These are phyloP conservation scores for Chlorocebus sabaeus DNA, from an alignment of 2,113 vertebrate species.

Conservation along the genomic window DNA sequence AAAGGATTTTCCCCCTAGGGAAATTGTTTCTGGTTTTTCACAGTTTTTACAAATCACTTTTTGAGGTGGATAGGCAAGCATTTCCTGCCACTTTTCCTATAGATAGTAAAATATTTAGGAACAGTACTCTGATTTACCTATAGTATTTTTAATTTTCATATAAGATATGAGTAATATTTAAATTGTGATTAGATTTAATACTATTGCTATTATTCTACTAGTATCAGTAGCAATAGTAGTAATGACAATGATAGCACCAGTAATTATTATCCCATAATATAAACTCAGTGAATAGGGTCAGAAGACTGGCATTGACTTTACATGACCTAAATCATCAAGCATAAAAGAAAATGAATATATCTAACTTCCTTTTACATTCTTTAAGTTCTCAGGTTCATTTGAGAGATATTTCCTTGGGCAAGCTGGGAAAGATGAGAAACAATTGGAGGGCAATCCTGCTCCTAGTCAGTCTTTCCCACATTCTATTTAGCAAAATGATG, in stretches of 20 bases:
- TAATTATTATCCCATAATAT: not conserved
- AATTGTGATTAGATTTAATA: not conserved
- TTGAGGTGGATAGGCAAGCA: not conserved
- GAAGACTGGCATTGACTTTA: not conserved
- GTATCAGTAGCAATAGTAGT: not conserved
- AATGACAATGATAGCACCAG: not conserved
- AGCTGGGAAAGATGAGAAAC: not conserved
- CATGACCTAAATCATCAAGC: not conserved
- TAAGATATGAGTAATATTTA: not conserved
- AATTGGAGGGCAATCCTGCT: not conserved
- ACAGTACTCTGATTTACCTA: not conserved
- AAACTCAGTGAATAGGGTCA: not conserved
- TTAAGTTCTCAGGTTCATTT: not conserved
- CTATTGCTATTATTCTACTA: not conserved
- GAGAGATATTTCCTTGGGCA: not conserved
- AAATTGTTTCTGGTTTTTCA: not conserved
- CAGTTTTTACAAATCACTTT: not conserved
- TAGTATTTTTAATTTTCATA: not conserved
- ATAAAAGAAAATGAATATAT: not conserved
- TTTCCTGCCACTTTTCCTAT: not conserved
- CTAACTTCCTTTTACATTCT: not conserved
- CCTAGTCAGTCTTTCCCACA: not conserved
- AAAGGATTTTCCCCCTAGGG: not conserved
- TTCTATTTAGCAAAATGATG: not conserved
- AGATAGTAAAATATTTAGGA: not conserved